Evolutionary conservation across 2,113 vertebrate species (phyloP).

Genomic region (Cyanistes caeruleus): DNA sequence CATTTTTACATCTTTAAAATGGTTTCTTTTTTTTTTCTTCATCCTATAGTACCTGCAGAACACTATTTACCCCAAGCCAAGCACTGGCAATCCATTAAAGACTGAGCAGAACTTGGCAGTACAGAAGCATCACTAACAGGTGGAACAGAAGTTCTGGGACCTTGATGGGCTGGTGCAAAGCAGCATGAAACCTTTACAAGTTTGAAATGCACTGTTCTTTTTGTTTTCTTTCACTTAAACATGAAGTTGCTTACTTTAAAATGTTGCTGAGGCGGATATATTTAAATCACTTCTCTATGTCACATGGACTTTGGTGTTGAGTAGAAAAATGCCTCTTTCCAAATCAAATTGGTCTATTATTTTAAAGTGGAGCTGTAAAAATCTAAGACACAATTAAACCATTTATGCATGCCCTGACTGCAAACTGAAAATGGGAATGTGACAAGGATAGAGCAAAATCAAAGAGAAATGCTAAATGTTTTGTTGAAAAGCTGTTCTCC

Average conservation of each 20-base stretch:
- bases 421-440: not conserved
- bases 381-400: not conserved
- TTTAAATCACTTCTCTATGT: not conserved
- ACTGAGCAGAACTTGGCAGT: not conserved
- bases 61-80: rapidly evolving
- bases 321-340: not conserved
- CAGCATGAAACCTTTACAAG: not conserved
- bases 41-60: not conserved
- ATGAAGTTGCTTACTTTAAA: not conserved
- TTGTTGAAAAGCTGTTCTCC: not conserved
- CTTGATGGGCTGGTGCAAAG: not conserved
- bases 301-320: not conserved
- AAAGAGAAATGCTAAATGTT: not conserved
- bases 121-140: not conserved
- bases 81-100: not conserved
- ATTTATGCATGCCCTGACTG: not conserved
- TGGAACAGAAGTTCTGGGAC: not conserved
- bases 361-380: not conserved
- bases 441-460: not conserved
- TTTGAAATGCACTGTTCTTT: not conserved
- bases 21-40: not conserved
- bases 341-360: not conserved
- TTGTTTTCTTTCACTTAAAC: not conserved
- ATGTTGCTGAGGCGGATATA: not conserved
- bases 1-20: not conserved